Base-by-base conservation (phyloP, 2,113 vertebrate species). In the Oreamnos americanus region DNA sequence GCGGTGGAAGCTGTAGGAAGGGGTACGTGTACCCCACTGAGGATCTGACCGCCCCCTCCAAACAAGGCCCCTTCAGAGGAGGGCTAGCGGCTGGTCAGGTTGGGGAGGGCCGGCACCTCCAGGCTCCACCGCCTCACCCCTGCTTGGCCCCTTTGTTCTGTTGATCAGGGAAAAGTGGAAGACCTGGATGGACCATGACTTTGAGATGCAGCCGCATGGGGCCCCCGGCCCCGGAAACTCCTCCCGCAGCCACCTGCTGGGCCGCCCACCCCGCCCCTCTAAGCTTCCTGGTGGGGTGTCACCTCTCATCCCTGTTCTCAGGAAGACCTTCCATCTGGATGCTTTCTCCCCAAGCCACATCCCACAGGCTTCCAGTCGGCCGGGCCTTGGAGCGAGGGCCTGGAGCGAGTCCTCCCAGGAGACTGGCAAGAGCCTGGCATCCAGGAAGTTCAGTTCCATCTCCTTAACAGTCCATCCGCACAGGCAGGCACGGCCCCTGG, bases 371-470 rank as follows among this genome's bases (percentile, higher is more conserved):
- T 47, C 96, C 11, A 39, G 88, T 11, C 95, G 79, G 33, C 39
- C 14, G 0, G 94, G 95, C 33, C 71, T 86, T 2, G 92, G 90
- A 84, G 36, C 45, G 51, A 91, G 82, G 53, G 53, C 89, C 47
- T 39, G 49, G 76, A 95, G 86, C 13, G 26, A 57, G 43, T 30
- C 84, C 16, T 60, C 86, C 0, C 95, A 92, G 86, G 97, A 97
- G 16, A 53, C 45, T 2, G 76, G 67, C 15, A 94, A 81, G 26
- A 94, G 92, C 81, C 47, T 88, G 2, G 67, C 16, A 4, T 93
- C 97, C 39, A 97, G 94, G 81, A 98, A 98, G 30, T 82, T 98
- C 85, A 98, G 98, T 64, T 97, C 98, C 8, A 94, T 98, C 51
- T 98, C 98, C 78, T 78, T 98, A 51, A 98, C 96, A 0, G 95